A percentile compares a stretch with the other conserved stretches of the same genome.
Evolutionary conservation across 2,888 invertebrate genomes (phyloP).

Genomic region (Torymus tubicola): DNA sequence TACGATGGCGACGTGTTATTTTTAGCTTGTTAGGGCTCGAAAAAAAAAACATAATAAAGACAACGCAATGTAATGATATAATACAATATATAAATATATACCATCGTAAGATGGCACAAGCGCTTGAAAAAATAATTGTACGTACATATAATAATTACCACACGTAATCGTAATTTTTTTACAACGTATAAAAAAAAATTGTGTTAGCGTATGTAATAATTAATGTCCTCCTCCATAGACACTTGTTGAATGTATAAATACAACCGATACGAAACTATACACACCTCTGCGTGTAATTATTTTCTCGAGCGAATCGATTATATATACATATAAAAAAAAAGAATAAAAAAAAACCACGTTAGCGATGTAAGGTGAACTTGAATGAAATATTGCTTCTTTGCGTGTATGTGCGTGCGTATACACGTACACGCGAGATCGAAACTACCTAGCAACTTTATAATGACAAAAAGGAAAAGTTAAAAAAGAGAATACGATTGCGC

Average conservation of each 20-base stretch:
- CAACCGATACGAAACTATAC: not conserved
- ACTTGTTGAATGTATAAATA: not conserved
- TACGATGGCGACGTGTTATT: conserved; percentile 38
- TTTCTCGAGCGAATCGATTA: not conserved
- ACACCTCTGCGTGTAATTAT: not conserved
- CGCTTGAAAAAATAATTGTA: conserved; percentile 27
- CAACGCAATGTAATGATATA: conserved; percentile 17
- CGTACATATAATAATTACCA: not conserved
- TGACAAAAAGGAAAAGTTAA: conserved; percentile 6
- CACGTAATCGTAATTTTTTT: too few relatives aligned
- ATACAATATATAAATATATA: conserved; percentile 33
- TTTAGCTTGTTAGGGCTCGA: conserved; percentile 53
- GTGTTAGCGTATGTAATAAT: too few relatives aligned
- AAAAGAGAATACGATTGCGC: conserved; percentile 2
- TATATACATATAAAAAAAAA: not conserved
- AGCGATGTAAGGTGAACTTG: not conserved
- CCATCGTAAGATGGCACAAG: conserved; percentile 5
- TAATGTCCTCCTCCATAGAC: too few relatives aligned
- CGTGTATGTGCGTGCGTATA: too few relatives aligned
- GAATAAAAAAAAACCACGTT: not conserved
- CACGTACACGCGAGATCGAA: too few relatives aligned
- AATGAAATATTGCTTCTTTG: too few relatives aligned
- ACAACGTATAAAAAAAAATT: too few relatives aligned
- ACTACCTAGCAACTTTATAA: too few relatives aligned
- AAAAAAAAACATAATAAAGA: conserved; percentile 46